Conservation (phyloP, 2,797 vertebrate genomes). For the Numenius phaeopus region DNA sequence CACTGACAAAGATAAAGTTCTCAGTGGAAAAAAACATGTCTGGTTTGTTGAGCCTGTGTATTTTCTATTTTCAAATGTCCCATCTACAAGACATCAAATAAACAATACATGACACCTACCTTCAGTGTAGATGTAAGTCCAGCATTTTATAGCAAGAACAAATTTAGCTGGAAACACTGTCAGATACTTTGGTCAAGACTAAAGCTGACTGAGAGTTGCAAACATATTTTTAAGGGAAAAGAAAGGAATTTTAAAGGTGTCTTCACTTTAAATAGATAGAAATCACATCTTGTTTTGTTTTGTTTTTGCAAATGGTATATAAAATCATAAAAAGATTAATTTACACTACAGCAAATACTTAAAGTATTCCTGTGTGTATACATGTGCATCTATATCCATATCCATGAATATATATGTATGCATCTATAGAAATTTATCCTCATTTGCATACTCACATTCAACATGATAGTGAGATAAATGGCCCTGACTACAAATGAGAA, state of each 20-base stretch:
- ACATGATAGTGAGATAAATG: background rate
- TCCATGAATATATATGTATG: background rate
- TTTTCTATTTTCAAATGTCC: constrained; percentile 27
- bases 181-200: background rate
- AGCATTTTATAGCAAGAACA: background rate
- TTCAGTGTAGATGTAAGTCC: background rate
- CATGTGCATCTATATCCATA: background rate
- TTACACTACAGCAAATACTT: background rate
- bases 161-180: background rate
- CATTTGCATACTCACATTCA: background rate
- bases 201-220: background rate
- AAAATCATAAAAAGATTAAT: background rate
- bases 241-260: background rate
- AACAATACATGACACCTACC: background rate
- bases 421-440: background rate
- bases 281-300: background rate
- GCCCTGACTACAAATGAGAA: background rate
- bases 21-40: background rate
- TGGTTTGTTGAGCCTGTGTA: background rate
- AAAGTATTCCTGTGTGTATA: background rate
- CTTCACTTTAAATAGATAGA: background rate
- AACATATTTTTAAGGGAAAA: background rate
- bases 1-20: constrained; percentile 17
- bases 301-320: background rate
- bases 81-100: background rate